Percentiles rank a stretch among this genome's conserved stretches.
Conservation (phyloP, 2,888 invertebrate species). For the Neuroscelio doddi region DNA sequence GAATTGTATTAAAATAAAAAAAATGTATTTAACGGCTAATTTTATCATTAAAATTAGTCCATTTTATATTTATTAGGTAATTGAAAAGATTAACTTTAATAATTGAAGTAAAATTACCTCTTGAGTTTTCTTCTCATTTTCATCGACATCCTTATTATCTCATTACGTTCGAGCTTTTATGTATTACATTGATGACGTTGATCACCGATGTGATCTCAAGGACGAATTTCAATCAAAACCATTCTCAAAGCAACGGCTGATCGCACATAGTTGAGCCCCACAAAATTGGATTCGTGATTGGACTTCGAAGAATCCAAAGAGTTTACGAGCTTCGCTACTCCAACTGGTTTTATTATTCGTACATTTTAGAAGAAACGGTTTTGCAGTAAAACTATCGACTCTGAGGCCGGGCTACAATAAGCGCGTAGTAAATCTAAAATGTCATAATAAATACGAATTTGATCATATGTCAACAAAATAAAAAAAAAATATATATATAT, state of each 20-base stretch:
- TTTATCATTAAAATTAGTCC: too few relatives aligned
- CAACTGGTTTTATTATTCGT: constrained; percentile 39
- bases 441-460: constrained; percentile 7
- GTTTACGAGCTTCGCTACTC: constrained; percentile 58
- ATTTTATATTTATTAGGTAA: too few relatives aligned
- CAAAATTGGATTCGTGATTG: constrained; percentile 71
- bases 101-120: too few relatives aligned
- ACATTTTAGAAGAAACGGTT: constrained; percentile 24
- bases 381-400: constrained; percentile 15
- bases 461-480: constrained; percentile 7
- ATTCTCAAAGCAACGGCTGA: constrained; percentile 62
- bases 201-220: constrained; percentile 27
- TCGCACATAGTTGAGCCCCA: constrained; percentile 65
- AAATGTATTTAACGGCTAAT: too few relatives aligned
- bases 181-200: constrained; percentile 20
- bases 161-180: constrained; percentile 17
- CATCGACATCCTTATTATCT: constrained; percentile 11
- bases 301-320: constrained; percentile 60
- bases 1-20: too few relatives aligned
- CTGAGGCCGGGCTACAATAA: constrained; percentile 17
- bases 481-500: too few relatives aligned
- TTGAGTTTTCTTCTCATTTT: neutral
- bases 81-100: too few relatives aligned
- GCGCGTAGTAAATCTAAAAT: constrained; percentile 12
- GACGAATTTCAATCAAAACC: constrained; percentile 53